Base-by-base conservation (phyloP, 2,797 vertebrate genomes). In the Lithobates sylvaticus region DNA sequence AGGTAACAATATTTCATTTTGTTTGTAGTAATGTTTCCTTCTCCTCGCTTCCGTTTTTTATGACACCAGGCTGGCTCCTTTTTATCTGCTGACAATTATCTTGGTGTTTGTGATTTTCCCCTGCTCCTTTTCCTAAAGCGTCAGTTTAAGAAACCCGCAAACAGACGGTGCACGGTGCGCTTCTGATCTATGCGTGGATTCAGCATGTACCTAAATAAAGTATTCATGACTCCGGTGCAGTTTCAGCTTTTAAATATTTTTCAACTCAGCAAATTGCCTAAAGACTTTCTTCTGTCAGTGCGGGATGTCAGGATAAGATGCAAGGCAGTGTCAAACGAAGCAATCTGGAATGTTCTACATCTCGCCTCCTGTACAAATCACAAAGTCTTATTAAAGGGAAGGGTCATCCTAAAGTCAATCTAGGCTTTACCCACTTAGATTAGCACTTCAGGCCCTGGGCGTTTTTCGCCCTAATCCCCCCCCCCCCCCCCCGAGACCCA, bases 121-220 rank as follows among this genome's bases (percentile, higher is more conserved):
- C 44, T 2, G 16, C 21, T 69, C 36, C 36, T 74, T 82, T 86
- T 84, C 76, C 68, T 54, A 42, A 58, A 44, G 18, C 83, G 74
- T 71, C 80, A 64, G 68, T 75, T 79, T 87, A 69, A 83, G 36
- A 74, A 74, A 68, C 69, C 16, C 29, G 71, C 72, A 32, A 73
- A 58, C 39, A 65, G 75, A 42, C 76, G 64, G 54, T 61, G 27
- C 76, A 26, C 26, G 13, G 76, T 12, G 29, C 58, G 76, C 70
- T 75, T 81, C 84, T 87, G 70, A 87, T 84, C 81, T 87, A 78
- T n/a, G 75, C 71, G 39, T 74, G 74, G 76, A 87, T 87, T 87
- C 86, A 84, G 76, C 81, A 80, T 87, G 76, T 79, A 44, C 81
- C 81, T 27, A 82, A 84, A 87, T 87, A 79, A 87, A 87, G 81